These are phyloP conservation scores for Leucophora obtusa DNA, from an alignment of 2,888 invertebrate genomes.

Conservation along the genomic window DNA sequence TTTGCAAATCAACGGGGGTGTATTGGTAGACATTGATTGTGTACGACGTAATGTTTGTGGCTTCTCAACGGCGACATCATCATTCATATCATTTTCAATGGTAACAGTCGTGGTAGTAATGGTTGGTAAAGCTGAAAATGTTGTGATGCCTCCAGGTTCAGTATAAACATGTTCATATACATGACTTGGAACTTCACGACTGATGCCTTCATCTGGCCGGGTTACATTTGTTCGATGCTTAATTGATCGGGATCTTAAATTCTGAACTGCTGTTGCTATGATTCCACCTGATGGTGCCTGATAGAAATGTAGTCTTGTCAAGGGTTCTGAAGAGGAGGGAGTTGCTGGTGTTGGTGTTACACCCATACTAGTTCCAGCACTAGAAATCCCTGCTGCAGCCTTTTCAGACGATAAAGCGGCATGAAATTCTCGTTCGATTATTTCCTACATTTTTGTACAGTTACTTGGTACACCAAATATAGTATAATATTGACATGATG, in stretches of 20 bases:
- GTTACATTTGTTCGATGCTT: slow-evolving; percentile 67
- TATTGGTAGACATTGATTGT: slow-evolving; percentile 75
- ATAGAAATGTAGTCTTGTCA: slow-evolving; percentile 67
- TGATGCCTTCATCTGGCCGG: slow-evolving; percentile 32
- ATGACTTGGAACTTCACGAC: slow-evolving; percentile 10
- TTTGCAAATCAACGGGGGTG: slow-evolving; percentile 72
- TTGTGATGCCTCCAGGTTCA: slow-evolving; percentile 67
- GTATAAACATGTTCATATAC: slow-evolving; percentile 71
- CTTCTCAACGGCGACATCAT: slow-evolving; percentile 20
- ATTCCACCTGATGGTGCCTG: slow-evolving; percentile 74
- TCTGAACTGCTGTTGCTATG: slow-evolving; percentile 73
- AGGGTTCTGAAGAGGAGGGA: slow-evolving; percentile 58
- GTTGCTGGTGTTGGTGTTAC: slow-evolving; percentile 65
- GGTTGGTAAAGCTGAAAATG: slow-evolving; percentile 51
- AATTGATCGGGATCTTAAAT: slow-evolving; percentile 73
- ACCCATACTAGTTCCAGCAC: slow-evolving; percentile 66
- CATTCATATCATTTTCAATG: slow-evolving; percentile 51
- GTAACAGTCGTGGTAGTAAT: slow-evolving; percentile 54
- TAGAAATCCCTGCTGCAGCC: slow-evolving; percentile 70
- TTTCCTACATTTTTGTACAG: slow-evolving; percentile 74
- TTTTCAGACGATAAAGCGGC: slow-evolving; percentile 78
- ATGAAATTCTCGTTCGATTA: slow-evolving; percentile 78
- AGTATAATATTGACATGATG: slow-evolving; percentile 65
- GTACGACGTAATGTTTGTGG: slow-evolving; percentile 66
- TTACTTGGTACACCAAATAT: slow-evolving; percentile 67